Evolutionary conservation across 2,797 vertebrate species (phyloP), one percentile per base, ranked within the genome.

Genomic region (Pangasius mekongensis): DNA sequence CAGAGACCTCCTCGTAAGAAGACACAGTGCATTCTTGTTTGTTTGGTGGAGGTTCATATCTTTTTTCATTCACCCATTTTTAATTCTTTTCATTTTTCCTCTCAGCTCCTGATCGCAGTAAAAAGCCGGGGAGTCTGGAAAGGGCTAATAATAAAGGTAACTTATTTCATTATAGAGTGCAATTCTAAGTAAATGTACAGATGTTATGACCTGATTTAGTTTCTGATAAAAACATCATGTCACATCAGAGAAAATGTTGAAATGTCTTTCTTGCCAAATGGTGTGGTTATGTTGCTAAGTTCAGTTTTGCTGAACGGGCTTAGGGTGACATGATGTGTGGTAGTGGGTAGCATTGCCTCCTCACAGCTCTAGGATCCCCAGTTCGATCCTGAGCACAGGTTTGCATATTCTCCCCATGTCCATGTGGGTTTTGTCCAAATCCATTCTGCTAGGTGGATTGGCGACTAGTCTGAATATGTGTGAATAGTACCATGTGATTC

Each of bases 41-140:
- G 16, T 39, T 13, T 56, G 43, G 30, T 60, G 30, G 43, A 56
- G 13, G 16, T 86, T 82, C 60, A 73, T 85, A 4, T 27, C 20
- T 39, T 60, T 49, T 66, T 33, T 20, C 13, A 5, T 73, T 71
- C 11, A 49, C 36, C 3, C 33, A 52, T 64, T 8, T 24, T 62
- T n/a, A 8, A 58, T 74, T 89, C 27, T 84, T 1, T 77, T 30
- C 10, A 20, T 64, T 43, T 43, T 89, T 93, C 43, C 90, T 95
- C 83, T 96, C 96, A 90, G 94, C 94, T 0, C 93, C 97, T 77
- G 96, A 97, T 92, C 95, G 97, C 92, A 97, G 95, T 90, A 97
- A 93, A 16, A 97, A 97, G 69, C 97, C 97, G 5, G 11, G 94
- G 6, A 76, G 81, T 49, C 36, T 89, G 76, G 92, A 92, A 10